Percentiles rank a stretch among this genome's conserved stretches.
phyloP scores from a whole-genome alignment of 2,888 invertebrate genomes.

The Drosophila ustulata region DNA sequence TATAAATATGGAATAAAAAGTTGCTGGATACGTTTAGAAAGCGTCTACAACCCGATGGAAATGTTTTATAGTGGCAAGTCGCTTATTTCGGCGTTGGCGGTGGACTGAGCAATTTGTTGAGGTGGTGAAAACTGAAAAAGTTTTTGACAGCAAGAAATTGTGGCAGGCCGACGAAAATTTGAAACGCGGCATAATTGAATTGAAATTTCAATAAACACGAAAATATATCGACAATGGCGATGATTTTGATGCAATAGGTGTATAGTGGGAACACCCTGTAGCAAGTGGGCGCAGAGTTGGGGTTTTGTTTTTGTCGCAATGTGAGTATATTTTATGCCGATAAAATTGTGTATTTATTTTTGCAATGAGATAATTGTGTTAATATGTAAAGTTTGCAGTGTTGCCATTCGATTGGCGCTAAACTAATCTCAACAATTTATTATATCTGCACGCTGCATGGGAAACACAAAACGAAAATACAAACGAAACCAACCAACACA shows the following conservation, averaged over 20 bases:
- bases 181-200: slow-evolving; percentile 82
- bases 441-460: slow-evolving; percentile 54
- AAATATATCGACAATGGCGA: slow-evolving; percentile 31
- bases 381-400: slow-evolving; percentile 15
- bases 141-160: slow-evolving; percentile 86
- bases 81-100: too few species aligned
- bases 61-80: too few species aligned
- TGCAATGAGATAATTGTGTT: slow-evolving; percentile 5
- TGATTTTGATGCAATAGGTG: slow-evolving; percentile 13
- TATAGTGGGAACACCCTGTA: slow-evolving; percentile 39
- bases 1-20: too few species aligned
- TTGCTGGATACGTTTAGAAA: too few species aligned
- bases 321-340: slow-evolving; percentile 37
- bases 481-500: neutral
- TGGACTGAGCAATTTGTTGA: slow-evolving; percentile 91
- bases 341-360: slow-evolving; percentile 9
- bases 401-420: slow-evolving; percentile 14
- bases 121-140: slow-evolving; percentile 86
- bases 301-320: slow-evolving; percentile 56
- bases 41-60: too few species aligned
- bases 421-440: slow-evolving; percentile 41
- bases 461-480: slow-evolving; percentile 19
- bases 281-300: slow-evolving; percentile 24
- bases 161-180: slow-evolving; percentile 88
- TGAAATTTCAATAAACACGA: slow-evolving; percentile 56